A percentile compares a stretch with the other conserved stretches of the same genome.
Conservation (phyloP, 1,140 invertebrate species). For the Aphaenogaster ashmeadi region DNA sequence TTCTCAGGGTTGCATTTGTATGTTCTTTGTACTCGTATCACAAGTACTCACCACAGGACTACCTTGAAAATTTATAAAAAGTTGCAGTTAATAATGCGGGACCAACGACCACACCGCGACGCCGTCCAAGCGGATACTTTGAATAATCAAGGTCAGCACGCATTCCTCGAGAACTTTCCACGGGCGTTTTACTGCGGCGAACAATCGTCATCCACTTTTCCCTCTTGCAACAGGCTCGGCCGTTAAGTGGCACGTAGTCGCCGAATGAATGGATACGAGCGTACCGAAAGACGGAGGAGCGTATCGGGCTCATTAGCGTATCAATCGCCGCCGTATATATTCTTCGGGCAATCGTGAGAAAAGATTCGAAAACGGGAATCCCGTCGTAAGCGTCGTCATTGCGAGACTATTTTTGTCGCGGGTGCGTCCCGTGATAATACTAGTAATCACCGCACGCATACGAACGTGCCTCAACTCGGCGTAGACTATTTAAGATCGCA, state of each 20-base stretch:
- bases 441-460: background rate
- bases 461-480: background rate
- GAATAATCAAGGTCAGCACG: constrained; percentile 70
- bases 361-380: constrained; percentile 14
- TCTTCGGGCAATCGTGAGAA: background rate
- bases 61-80: background rate
- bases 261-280: constrained; percentile 62
- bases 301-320: background rate
- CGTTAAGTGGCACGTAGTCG: constrained; percentile 60
- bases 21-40: background rate
- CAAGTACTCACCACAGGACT: too few relatives aligned
- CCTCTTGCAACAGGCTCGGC: constrained; percentile 52
- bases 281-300: background rate
- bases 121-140: background rate
- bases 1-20: background rate
- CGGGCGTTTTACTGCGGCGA: constrained; percentile 55
- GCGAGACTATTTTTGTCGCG: background rate
- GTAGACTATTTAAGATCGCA: background rate
- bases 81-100: background rate
- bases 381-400: background rate
- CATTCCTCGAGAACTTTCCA: constrained; percentile 72
- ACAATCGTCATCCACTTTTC: constrained; percentile 73
- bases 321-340: background rate
- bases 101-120: background rate
- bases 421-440: background rate